Base-by-base conservation (phyloP, 2,797 vertebrate species). In the Botia kubotai region DNA sequence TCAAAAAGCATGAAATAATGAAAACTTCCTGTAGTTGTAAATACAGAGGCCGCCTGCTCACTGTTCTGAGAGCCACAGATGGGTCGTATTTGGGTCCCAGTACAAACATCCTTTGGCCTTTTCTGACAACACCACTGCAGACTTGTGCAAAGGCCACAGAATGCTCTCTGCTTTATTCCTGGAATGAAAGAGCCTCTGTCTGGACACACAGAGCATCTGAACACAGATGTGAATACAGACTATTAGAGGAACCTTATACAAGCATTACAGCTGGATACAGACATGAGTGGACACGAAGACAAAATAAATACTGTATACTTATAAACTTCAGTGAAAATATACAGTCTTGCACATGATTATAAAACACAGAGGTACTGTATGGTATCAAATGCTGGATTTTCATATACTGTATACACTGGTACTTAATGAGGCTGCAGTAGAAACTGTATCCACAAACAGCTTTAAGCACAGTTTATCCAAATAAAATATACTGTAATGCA, bases 31-130 rank as follows among this genome's bases (percentile, higher is more conserved):
- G 46, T 0, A 19, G 17, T 53, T 46, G 48, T 48, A 21, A 62
- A 78, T 65, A 46, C 60, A 17, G 52, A 60, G 2, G 23, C 6
- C 33, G 33, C 10, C 23, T 6, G 52, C 89, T 94, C 93, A 98
- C 98, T 95, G 87, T 92, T 67, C 75, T 89, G 75, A 98, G 90
- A 70, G 94, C 94, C 60, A 93, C 92, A 14, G 89, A 71, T 0
- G 97, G 97, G 85, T 97, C 95, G 52, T 98, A 99, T 88, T 98
- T 99, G 75, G 97, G 97, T 82, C 97, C 97, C 55, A 99, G 90
- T 63, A 99, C 95, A 85, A 97, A 97, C 60, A 98, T 91, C 63
- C 83, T 95, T 83, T 95, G 94, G 23, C 97, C 96, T 90, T 33
- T 95, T 87, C 86, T 92, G 13, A 93, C 93, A 52, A 94, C 81